These are phyloP conservation scores for Palythoa heliodiscus DNA, from an alignment of 92 coral and sea anemone genomes.

Conservation along the genomic window DNA sequence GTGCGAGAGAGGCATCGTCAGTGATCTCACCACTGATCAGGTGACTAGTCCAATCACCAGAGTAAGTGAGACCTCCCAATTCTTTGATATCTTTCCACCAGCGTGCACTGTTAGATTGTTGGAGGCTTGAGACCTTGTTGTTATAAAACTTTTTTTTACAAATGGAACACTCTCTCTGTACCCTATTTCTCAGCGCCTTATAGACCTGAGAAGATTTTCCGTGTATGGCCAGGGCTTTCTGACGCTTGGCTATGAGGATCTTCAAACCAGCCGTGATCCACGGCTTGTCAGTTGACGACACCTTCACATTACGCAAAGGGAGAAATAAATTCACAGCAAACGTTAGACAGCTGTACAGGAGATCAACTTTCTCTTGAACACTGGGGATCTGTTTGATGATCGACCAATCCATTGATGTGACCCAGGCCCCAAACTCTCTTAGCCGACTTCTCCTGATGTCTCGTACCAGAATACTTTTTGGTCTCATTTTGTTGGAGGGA, in stretches of 20 bases:
- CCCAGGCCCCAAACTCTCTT: conserved; percentile 39
- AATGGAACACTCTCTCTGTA: conserved; percentile 32
- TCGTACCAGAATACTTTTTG: conserved; percentile 11
- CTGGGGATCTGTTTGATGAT: not conserved
- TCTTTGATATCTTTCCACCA: conserved; percentile 60
- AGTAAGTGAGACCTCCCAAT: conserved; percentile 34
- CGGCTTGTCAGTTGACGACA: conserved; percentile 45
- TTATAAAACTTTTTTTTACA: conserved; percentile 31
- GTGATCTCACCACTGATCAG: conserved; percentile 19
- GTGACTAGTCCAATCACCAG: conserved; percentile 28
- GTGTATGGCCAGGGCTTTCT: conserved; percentile 17
- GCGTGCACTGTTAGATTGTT: conserved; percentile 35
- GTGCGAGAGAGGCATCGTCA: conserved; percentile 34
- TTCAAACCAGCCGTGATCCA: conserved; percentile 41
- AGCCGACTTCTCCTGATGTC: conserved; percentile 22
- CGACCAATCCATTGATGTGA: conserved; percentile 21
- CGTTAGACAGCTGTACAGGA: conserved; percentile 26
- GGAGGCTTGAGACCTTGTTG: conserved; percentile 33
- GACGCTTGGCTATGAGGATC: conserved; percentile 34
- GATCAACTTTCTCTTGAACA: conserved; percentile 30
- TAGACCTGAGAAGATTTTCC: conserved; percentile 43
- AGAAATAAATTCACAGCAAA: conserved; percentile 12
- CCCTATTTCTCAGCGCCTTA: conserved; percentile 41
- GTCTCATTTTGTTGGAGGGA: not conserved
- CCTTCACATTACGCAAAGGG: conserved; percentile 19